Evolutionary conservation across 2,797 vertebrate genomes (phyloP), one percentile per base, ranked within the genome.

Genomic region (Sandelia bainsii): DNA sequence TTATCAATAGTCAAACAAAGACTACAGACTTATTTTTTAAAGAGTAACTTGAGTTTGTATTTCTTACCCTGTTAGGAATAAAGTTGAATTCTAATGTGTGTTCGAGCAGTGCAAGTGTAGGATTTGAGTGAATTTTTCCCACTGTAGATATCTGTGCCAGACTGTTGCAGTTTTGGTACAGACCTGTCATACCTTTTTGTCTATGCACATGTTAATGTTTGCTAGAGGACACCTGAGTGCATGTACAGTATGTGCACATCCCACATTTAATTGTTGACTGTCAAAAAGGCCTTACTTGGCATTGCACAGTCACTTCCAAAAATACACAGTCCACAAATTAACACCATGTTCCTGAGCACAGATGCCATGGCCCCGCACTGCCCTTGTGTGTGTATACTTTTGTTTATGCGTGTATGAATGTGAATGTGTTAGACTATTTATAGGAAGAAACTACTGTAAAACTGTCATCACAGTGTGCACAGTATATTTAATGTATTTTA

Each of bases 291-390:
- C 69, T 79, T 79, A 62, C 69, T 81, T 84, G 82, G 77, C 75
- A 60, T 78, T 62, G 82, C 69, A 71, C 71, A 59, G 67, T 70
- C 76, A 60, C 44, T 46, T 87, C 91, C 90, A 92, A 88, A 91
- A 90, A 92, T 93, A 92, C 62, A 71, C 83, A 51, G 79, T 45
- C 64, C 69, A 87, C 87, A 89, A 84, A 92, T 92, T 87, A 90
- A 87, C 89, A 81, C 80, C 69, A 72, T 83, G 83, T 79, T 65
- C 75, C 70, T 72, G 62, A 81, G 73, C 79, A 80, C 83, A 89
- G 85, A 82, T 90, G 82, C 68, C 62, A 70, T 64, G 50, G 50
- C 74, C 71, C 66, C 61, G 77, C 76, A 82, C 84, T 83, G 74
- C 71, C 70, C 57, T 77, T 44, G 63, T 64, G 76, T 67, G 48